Conservation (phyloP, 30 jellyfish, hydroid and myxozoan genomes). For the Sanderia malayensis region DNA sequence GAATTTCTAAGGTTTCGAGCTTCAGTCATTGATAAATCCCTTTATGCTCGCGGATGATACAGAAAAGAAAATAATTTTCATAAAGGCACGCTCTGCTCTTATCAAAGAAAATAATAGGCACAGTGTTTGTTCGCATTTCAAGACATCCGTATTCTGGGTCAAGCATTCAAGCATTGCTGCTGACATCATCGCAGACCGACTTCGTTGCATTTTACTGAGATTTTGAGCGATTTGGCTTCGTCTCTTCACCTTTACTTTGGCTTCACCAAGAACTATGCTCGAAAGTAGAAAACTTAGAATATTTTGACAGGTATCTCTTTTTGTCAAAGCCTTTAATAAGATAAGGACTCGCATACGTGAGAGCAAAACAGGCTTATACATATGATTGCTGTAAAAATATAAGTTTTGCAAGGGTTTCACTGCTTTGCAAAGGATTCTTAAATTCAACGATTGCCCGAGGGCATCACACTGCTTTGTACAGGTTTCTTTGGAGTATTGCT, state of each 20-base stretch:
- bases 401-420: not conserved
- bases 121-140: not conserved
- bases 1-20: not conserved
- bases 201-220: not conserved
- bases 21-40: not conserved
- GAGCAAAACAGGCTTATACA: no score
- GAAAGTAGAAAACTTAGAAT: not conserved
- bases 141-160: not conserved
- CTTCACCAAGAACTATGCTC: slow-evolving; percentile 1
- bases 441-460: no score
- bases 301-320: not conserved
- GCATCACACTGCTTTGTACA: no score
- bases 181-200: no score
- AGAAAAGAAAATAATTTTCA: not conserved
- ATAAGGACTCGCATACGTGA: no score
- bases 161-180: not conserved
- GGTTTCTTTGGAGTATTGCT: not conserved
- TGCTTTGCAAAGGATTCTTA: not conserved
- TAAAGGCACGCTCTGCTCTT: not conserved
- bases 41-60: slow-evolving; percentile 6
- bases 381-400: no score
- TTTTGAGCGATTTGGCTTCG: not conserved
- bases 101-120: not conserved
- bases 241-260: not conserved
- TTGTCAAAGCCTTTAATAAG: no score